Evolutionary conservation across 2,113 vertebrate genomes (phyloP), one percentile per base, ranked within the genome.

Genomic region (Paedocypris sp.): DNA sequence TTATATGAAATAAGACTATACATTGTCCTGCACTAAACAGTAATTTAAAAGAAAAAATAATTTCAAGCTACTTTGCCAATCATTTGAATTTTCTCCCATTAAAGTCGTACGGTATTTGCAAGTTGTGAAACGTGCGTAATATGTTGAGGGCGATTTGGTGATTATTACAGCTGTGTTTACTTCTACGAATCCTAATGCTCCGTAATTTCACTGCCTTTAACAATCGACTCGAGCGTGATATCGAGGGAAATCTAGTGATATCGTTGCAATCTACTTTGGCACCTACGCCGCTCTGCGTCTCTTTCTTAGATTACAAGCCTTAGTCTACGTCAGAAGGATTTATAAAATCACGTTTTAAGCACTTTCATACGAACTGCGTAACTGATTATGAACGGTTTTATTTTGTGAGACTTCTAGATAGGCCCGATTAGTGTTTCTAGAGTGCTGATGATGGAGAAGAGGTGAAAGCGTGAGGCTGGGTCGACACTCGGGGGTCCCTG

Each of bases 211-310:
- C 19, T 3, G 38, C 47, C 45, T 64, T 15, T 52, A 69, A 29
- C 42, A 62, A 64, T 69, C 46, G 28, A n/a, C 43, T 53, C 3
- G 49, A 48, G 32, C n/a, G n/a, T 31, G 33, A 68, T 60, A 59
- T 39, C 6, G 31, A 38, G 51, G 6, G n/a, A 23, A 64, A 63
- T 62, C 60, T 31, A 67, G 62, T 39, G 51, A 31, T 9, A 28
- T 20, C 50, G 47, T 60, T 20, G 18, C 39, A 33, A 32, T 60
- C 15, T 13, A 54, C 8, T 9, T 63, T 72, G 59, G 54, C 49
- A 42, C 3, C 9, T 20, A 4, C 26, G 48, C 53, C 1, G 3
- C 18, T 36, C 33, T 45, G 29, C 25, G 53, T 57, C 36, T 11
- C 28, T 51, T 10, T 31, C 32, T 32, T 35, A 28, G 52, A 51